A percentile compares a stretch with the other conserved stretches of the same genome.
Conservation (phyloP, 2,113 vertebrate genomes). For the Hepsetus odoe region DNA sequence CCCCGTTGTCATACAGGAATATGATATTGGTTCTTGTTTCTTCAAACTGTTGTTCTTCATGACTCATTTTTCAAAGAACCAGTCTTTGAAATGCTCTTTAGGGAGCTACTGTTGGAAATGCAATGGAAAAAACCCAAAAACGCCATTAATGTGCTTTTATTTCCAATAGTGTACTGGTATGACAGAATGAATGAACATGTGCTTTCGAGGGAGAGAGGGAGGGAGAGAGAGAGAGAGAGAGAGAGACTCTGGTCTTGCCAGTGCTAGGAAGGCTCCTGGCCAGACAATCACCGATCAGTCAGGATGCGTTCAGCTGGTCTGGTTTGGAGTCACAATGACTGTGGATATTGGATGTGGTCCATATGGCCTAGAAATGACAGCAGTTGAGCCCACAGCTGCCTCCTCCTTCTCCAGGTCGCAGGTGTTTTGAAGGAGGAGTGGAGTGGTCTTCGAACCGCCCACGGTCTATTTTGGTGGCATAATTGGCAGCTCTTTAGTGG, state of each 20-base stretch:
- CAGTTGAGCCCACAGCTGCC: slow-evolving; percentile 8
- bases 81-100: too few species aligned
- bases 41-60: too few species aligned
- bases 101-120: too few species aligned
- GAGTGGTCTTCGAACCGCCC: neutral
- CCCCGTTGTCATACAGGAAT: too few species aligned
- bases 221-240: neutral
- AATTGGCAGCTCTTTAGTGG: slow-evolving; percentile 6
- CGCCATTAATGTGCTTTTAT: too few species aligned
- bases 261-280: slow-evolving; percentile 21
- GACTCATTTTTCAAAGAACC: too few species aligned
- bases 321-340: slow-evolving; percentile 48
- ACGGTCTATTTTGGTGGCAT: neutral
- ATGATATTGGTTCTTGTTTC: too few species aligned
- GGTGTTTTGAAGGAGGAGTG: slow-evolving; percentile 35
- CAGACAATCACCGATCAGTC: slow-evolving; percentile 47
- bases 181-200: neutral
- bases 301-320: slow-evolving; percentile 48
- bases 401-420: slow-evolving; percentile 42
- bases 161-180: neutral
- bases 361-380: slow-evolving; percentile 36
- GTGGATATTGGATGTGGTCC: slow-evolving; percentile 54
- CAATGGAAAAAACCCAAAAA: too few species aligned
- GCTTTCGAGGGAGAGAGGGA: neutral
- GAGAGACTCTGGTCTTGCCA: slow-evolving; percentile 29